Base-by-base conservation (phyloP, 1,140 invertebrate species). In the Conopomorpha cramerella region DNA sequence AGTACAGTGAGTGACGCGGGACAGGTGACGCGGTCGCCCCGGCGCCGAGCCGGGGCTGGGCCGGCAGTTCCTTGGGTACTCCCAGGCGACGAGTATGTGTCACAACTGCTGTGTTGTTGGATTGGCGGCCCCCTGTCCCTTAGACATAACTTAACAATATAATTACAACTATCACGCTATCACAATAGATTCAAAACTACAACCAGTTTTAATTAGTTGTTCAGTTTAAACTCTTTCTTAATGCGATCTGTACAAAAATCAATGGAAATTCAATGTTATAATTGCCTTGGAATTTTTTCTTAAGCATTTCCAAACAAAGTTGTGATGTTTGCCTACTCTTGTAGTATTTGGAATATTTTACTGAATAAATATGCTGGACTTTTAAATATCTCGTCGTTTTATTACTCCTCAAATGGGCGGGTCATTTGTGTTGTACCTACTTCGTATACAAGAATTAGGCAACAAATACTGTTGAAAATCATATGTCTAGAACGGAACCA, bases 281-380 rank as follows among this genome's bases (percentile, higher is more conserved):
- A n/a, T 50, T 68, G 64, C 64, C 65, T 68, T 72, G 55, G 61
- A 61, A 38, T 56, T 66, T 64, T 64, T 56, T 58, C 58, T 62
- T 6, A 59, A 63, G 55, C 59, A 55, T 68, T 66, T 68, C 64
- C 63, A 68, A 54, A 50, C n/a, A n/a, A 63, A 68, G 63, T 68
- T 72, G 67, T 72, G 71, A 72, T 64, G 65, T 70, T 74, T 70
- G 63, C 63, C 67, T 70, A 68, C 58, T 66, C 61, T 71, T 74
- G 67, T 76, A 76, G 71, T 60, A 67, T 76, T 71, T 72, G 71
- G 66, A 76, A 58, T 63, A 68, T 63, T 76, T 74, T 72, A 72
- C 55, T 66, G 53, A 74, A 72, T 74, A 74, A 74, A 72, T 63
- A 65, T 63, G 68, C 59, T 74, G 62, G 61, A 70, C 51, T 54